Evolutionary conservation across 2,888 invertebrate genomes (phyloP), one percentile per base, ranked within the genome.

Genomic region (Drymonia ruficornis): DNA sequence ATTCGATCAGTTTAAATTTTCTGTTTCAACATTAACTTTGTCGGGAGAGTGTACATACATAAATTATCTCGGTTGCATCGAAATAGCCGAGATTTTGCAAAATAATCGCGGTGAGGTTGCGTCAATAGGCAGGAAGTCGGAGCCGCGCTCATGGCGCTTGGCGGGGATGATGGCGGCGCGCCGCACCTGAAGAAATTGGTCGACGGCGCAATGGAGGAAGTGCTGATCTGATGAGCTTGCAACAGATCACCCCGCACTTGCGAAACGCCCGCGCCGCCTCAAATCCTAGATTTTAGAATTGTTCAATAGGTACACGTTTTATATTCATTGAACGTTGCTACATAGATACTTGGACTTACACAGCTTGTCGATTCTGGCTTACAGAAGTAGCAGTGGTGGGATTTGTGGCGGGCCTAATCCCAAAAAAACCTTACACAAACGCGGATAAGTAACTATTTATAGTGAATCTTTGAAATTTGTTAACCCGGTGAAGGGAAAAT

Each of bases 171-270:
- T 57, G 61, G 70, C 56, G 58, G 63, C 56, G 71, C 66, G 59
- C 62, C 72, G 75, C 70, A 68, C 68, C 72, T 75, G 73, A 78
- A 82, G 84, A 47, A 47, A 47, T 47, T 84, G 76, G 84, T 82
- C 70, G 77, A 66, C 64, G 60, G 64, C 71, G 87, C 84, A 86
- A 87, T 88, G 79, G 71, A 87, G 89, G 88, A 89, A 89, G 86
- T 79, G 73, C 64, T 70, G 76, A 80, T 81, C 79, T 83, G 83
- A 81, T 79, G 83, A 77, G 83, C 72, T 84, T 86, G 80, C 86
- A 78, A 81, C 80, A 84, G 73, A 64, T 28, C 45, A 28, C n/a
- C 9, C 13, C 28, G 9, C 45, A 28, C 45, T 45, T 45, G 45
- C 45, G 28, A 45, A 13, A 45, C 16, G 13, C 12, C n/a, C 28